Evolutionary conservation across 1,140 invertebrate genomes (phyloP), one percentile per base, ranked within the genome.

Genomic region (Ganaspis sp.): DNA sequence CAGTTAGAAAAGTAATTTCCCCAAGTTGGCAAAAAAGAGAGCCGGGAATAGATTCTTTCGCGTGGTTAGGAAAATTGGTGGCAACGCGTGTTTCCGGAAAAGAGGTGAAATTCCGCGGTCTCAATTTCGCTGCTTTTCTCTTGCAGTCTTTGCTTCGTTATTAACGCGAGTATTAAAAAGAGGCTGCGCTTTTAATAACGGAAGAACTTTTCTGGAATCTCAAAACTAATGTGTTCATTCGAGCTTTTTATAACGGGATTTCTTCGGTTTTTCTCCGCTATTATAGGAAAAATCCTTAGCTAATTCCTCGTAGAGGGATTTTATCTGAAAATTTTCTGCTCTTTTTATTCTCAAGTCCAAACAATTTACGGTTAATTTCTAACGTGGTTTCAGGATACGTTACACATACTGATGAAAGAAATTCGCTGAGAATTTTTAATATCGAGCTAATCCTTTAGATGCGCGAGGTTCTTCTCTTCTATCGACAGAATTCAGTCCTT

Each of bases 1-100:
- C 49, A 78, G 80, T 81, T 76, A 53, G 77, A 15, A 54, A 54
- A 73, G 72, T 37, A 54, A 54, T 49, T 34, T 23, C 45, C n/a
- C n/a, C 45, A 17, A 53, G n/a, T 11, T 9, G 73, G 73, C 40
- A 69, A 71, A 72, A 49, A 64, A 54, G 58, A 11, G 49, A 34
- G 38, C 11, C 19, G 15, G 74, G 70, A 38, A 70, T 5, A 69
- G 45, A 64, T 64, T 64, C 23, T 64, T 64, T 29, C 23, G 21
- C 58, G 58, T 29, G 26, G 58, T 64, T 64, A 64, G 58, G 4
- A 64, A 64, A 64, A 64, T 64, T 64, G 12, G 58, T 29, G 58
- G 58, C 58, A 64, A 64, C 12, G 23, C 11, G 26, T 29, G 58
- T 64, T 64, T 64, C 58, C 6, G 58, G 9, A 64, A 29, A 49